phyloP scores from a whole-genome alignment of 1,140 invertebrate species.

The Patella vulgata region DNA sequence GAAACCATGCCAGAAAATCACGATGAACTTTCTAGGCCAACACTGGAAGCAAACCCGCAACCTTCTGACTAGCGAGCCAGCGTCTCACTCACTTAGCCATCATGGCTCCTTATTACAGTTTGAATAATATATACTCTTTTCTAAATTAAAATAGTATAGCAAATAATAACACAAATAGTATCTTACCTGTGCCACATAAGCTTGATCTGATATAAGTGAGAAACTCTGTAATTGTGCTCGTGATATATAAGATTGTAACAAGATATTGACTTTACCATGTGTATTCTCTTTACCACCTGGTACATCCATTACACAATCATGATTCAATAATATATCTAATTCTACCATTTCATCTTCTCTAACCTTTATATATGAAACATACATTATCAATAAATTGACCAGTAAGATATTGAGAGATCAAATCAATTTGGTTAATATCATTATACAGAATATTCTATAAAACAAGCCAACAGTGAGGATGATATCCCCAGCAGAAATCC shows the following conservation, averaged over 20 bases:
- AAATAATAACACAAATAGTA: background rate
- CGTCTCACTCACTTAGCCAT: too few relatives aligned
- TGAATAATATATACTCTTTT: too few relatives aligned
- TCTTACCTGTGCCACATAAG: constrained; percentile 88
- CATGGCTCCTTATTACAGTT: too few relatives aligned
- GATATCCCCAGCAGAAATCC: too few relatives aligned
- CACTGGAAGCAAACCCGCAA: too few relatives aligned
- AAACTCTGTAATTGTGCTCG: constrained; percentile 82
- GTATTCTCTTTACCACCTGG: constrained; percentile 85
- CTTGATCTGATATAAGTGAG: constrained; percentile 91
- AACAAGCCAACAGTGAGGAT: too few relatives aligned
- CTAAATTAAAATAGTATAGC: constrained; percentile 41
- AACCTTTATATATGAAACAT: constrained; percentile 73
- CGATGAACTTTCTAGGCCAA: too few relatives aligned
- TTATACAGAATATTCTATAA: too few relatives aligned
- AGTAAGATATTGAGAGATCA: too few relatives aligned
- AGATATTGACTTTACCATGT: constrained; percentile 94
- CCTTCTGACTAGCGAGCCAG: too few relatives aligned
- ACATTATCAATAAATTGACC: background rate
- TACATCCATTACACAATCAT: constrained; percentile 81
- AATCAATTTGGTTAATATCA: too few relatives aligned
- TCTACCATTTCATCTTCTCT: constrained; percentile 95
- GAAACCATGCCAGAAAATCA: too few relatives aligned
- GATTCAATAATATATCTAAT: constrained; percentile 78
- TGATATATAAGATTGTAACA: constrained; percentile 92